Percentiles rank a stretch among this genome's conserved stretches.
These are phyloP conservation scores for Zaprionus obscuricornis DNA, from an alignment of 2,888 invertebrate species.

Conservation along the genomic window DNA sequence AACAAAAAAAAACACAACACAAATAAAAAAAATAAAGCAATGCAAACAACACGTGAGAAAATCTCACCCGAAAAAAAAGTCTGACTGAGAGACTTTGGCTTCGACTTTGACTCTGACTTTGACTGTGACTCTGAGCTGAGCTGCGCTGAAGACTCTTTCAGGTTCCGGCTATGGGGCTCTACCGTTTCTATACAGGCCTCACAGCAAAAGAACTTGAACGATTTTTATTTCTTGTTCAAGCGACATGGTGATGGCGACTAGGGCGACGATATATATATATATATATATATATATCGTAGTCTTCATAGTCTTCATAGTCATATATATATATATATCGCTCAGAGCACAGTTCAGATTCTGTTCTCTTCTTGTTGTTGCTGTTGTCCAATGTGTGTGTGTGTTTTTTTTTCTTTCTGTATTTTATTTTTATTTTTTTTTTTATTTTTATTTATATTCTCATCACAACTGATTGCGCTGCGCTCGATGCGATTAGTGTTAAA, in stretches of 20 bases:
- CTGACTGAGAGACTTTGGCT: not conserved
- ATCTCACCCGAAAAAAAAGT: slow-evolving; percentile 66
- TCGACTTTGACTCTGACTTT: slow-evolving; percentile 16
- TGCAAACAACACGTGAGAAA: slow-evolving; percentile 78
- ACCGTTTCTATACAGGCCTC: slow-evolving; percentile 37
- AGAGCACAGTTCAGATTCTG: too few species aligned
- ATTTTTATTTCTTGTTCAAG: slow-evolving; percentile 79
- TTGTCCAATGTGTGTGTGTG: slow-evolving; percentile 41
- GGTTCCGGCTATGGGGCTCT: slow-evolving; percentile 40
- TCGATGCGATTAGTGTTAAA: slow-evolving; percentile 83
- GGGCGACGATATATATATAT: slow-evolving; percentile 64
- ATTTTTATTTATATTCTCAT: slow-evolving; percentile 83
- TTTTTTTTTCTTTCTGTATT: slow-evolving; percentile 39
- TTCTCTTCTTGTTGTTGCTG: slow-evolving; percentile 17
- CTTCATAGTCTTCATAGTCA: too few species aligned
- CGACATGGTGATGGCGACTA: slow-evolving; percentile 62
- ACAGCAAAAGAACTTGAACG: slow-evolving; percentile 72
- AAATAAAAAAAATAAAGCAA: slow-evolving; percentile 62
- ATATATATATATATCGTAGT: slow-evolving; percentile 6
- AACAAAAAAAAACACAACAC: slow-evolving; percentile 21
- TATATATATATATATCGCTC: not conserved
- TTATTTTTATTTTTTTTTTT: slow-evolving; percentile 74
- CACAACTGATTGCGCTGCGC: slow-evolving; percentile 82
- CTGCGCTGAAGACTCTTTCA: slow-evolving; percentile 30
- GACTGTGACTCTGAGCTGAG: slow-evolving; percentile 9